Conservation (phyloP, 2,113 vertebrate species). For the Monopterus albus region DNA sequence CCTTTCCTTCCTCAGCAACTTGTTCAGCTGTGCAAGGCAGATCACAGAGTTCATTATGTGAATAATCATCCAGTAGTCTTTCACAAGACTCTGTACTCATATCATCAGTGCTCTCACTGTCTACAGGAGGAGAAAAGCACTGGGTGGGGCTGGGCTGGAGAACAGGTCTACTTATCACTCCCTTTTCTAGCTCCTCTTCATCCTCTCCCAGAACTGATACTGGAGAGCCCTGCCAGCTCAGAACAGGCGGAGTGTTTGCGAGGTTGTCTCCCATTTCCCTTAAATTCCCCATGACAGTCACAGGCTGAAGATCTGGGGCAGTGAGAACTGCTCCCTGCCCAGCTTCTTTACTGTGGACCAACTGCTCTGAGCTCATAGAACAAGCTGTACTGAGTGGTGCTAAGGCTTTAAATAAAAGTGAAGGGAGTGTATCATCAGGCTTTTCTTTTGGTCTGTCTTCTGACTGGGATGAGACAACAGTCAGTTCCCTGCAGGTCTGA, state of each 20-base stretch:
- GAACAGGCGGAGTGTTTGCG: conserved; percentile 81
- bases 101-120: conserved; percentile 44
- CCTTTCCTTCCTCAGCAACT: conserved; percentile 54
- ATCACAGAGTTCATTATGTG: conserved; percentile 40
- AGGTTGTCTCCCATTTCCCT: conserved; percentile 75
- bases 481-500: conserved; percentile 30
- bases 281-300: conserved; percentile 67
- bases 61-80: conserved; percentile 9
- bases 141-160: conserved; percentile 81
- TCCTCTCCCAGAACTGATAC: conserved; percentile 78
- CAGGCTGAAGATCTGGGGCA: conserved; percentile 79
- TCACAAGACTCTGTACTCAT: conserved; percentile 22
- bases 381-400: conserved; percentile 57
- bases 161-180: conserved; percentile 79
- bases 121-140: conserved; percentile 63
- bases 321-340: conserved; percentile 66
- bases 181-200: conserved; percentile 75
- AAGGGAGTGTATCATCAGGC: conserved; percentile 65
- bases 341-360: conserved; percentile 68
- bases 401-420: conserved; percentile 75
- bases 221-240: conserved; percentile 85
- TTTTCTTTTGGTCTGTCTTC: conserved; percentile 20
- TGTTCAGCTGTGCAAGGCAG: conserved; percentile 35
- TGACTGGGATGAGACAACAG: conserved; percentile 33
- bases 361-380: conserved; percentile 61